phyloP scores from a whole-genome alignment of 2,888 invertebrate genomes.

The Lepidocyrtinus sp. region DNA sequence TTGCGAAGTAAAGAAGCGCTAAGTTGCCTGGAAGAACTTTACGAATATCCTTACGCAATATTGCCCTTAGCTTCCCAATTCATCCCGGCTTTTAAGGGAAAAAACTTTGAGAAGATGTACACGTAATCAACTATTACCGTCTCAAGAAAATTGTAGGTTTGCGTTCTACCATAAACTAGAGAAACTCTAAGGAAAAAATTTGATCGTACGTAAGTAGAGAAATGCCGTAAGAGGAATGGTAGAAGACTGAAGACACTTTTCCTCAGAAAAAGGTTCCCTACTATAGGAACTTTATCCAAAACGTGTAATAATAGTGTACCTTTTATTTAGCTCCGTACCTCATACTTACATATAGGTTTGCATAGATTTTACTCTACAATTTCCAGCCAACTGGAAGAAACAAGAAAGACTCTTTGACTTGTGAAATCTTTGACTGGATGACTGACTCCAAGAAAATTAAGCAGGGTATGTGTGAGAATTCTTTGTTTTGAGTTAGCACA shows the following conservation, averaged over 20 bases:
- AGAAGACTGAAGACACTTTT: conserved; percentile 13
- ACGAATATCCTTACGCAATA: conserved; percentile 2
- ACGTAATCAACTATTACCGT: conserved; percentile 24
- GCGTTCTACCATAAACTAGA: conserved; percentile 33
- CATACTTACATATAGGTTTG: no score
- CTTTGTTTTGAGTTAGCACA: conserved; percentile 6
- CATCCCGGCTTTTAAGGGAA: background rate
- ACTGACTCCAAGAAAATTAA: conserved; percentile 41
- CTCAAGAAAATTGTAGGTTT: conserved; percentile 49
- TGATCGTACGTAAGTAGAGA: background rate
- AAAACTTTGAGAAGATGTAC: conserved; percentile 36
- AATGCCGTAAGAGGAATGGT: conserved; percentile 4
- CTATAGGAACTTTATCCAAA: background rate
- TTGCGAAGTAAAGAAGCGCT: conserved; percentile 7
- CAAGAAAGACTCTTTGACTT: conserved; percentile 42
- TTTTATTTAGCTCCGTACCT: background rate
- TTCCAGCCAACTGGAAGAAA: conserved; percentile 43
- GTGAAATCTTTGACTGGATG: conserved; percentile 58
- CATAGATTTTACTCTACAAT: conserved; percentile 39
- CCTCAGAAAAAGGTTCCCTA: background rate
- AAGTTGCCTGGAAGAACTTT: conserved; percentile 16
- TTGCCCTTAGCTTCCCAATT: conserved; percentile 10
- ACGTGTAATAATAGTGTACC: conserved; percentile 13
- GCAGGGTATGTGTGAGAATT: conserved; percentile 22
- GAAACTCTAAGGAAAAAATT: conserved; percentile 7